These are phyloP conservation scores for Alectoris magna DNA, from an alignment of 2,797 vertebrate species.

Conservation along the genomic window DNA sequence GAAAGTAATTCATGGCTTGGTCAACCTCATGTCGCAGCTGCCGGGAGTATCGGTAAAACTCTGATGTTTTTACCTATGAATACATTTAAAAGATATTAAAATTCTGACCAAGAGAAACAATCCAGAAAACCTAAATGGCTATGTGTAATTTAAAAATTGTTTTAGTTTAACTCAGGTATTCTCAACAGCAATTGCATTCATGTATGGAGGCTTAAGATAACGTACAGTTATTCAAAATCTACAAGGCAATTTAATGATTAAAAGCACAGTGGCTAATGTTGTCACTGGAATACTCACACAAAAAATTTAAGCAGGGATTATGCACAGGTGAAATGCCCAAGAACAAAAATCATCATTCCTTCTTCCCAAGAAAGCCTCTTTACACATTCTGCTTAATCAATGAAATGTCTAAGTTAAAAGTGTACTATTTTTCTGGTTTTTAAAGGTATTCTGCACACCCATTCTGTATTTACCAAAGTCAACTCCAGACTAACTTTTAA, in stretches of 20 bases:
- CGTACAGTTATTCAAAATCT: background rate
- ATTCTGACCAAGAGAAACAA: slow-evolving; percentile 44
- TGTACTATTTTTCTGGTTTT: background rate
- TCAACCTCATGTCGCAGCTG: slow-evolving; percentile 97
- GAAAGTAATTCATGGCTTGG: slow-evolving; percentile 96
- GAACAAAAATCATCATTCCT: background rate
- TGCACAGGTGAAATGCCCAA: background rate
- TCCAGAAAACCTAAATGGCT: slow-evolving; percentile 40
- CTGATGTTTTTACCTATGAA: slow-evolving; percentile 96
- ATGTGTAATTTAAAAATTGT: background rate
- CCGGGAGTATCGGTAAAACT: slow-evolving; percentile 97
- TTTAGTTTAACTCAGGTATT: slow-evolving; percentile 25
- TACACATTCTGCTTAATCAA: background rate
- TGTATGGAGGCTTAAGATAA: background rate
- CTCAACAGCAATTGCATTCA: slow-evolving; percentile 14
- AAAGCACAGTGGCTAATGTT: slow-evolving; percentile 9
- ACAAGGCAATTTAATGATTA: slow-evolving; percentile 28
- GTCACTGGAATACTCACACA: slow-evolving; percentile 1
- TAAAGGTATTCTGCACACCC: background rate
- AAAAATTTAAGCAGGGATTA: background rate
- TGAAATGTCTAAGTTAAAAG: background rate
- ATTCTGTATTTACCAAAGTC: background rate
- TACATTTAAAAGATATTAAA: slow-evolving; percentile 71
- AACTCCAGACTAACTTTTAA: background rate
- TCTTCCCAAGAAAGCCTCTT: background rate